Base-by-base conservation (phyloP, 1,140 invertebrate genomes). In the Chironomus striatipennis region DNA sequence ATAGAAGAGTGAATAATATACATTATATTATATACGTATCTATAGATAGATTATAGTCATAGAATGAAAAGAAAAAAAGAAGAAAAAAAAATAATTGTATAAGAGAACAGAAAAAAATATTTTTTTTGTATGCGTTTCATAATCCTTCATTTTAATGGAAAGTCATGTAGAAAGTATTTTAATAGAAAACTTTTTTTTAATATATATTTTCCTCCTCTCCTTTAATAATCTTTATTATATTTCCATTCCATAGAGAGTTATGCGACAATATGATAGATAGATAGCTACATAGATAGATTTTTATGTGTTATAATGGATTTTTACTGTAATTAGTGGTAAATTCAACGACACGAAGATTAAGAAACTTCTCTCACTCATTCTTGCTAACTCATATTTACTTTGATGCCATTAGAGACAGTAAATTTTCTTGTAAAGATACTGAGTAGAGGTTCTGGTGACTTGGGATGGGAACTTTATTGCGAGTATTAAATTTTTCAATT, bases 111-210 rank as follows among this genome's bases (percentile, higher is more conserved):
- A 57, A 57, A 57, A 57, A 57, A 15, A 5, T 12, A 47, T 10
- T 3, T 57, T 57, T 57, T 70, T 70, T 70, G 65, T 70, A 70
- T 70, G 65, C 65, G 65, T 70, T 70, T 70, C 65, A 70, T 70
- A 70, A 70, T 70, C 65, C 65, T 21, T 70, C 65, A 70, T 70
- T 70, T 70, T 70, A 70, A 70, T 70, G 65, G 65, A 20, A 70
- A 70, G 65, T 21, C 65, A 70, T 70, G 65, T 70, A 70, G 65
- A 70, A 70, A 70, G 65, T 70, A 70, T 70, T 70, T 70, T 20
- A 70, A 57, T 57, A 57, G 47, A 57, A 57, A 57, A n/a, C 47
- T 34, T 34, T 34, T 34, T 34, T 34, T 34, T 34, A 34, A 34
- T 34, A 34, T 34, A 34, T 34, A 34, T 34, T 2, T 34, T 34